These are phyloP conservation scores for Drosophila peninsularis DNA, from an alignment of 2,888 invertebrate genomes.

Conservation along the genomic window DNA sequence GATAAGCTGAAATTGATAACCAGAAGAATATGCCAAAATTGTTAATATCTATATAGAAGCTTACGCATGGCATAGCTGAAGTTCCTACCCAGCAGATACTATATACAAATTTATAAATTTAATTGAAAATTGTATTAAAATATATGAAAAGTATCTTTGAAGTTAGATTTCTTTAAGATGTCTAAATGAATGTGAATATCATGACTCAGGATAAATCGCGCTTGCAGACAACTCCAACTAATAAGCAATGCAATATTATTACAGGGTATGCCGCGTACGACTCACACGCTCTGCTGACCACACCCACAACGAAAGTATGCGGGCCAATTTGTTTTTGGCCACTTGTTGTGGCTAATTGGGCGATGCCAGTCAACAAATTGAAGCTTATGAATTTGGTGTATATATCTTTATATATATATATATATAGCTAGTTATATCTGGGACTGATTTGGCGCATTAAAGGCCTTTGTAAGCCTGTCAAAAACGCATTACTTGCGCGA, in stretches of 20 bases:
- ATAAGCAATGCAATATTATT: no score
- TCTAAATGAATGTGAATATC: no score
- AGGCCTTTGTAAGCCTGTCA: slow-evolving; percentile 58
- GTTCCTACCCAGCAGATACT: no score
- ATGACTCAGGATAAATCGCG: no score
- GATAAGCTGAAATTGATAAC: background rate
- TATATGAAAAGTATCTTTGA: no score
- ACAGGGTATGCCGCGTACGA: slow-evolving; percentile 26
- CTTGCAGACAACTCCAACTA: no score
- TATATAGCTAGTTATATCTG: slow-evolving; percentile 13
- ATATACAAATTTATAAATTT: no score
- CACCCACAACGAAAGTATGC: slow-evolving; percentile 70
- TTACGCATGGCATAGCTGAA: no score
- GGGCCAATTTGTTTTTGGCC: slow-evolving; percentile 59
- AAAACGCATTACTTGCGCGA: slow-evolving; percentile 55
- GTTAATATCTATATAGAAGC: no score
- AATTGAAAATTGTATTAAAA: no score
- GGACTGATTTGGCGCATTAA: slow-evolving; percentile 36
- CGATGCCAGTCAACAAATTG: slow-evolving; percentile 57
- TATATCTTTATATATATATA: slow-evolving; percentile 14
- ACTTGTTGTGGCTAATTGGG: slow-evolving; percentile 78
- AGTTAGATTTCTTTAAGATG: no score
- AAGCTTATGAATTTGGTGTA: slow-evolving; percentile 66
- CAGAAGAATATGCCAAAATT: background rate
- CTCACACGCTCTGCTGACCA: slow-evolving; percentile 26